Percentiles rank a stretch among this genome's conserved stretches.
Evolutionary conservation across 1,140 invertebrate species (phyloP).

Genomic region (Medauroidea extradentata): DNA sequence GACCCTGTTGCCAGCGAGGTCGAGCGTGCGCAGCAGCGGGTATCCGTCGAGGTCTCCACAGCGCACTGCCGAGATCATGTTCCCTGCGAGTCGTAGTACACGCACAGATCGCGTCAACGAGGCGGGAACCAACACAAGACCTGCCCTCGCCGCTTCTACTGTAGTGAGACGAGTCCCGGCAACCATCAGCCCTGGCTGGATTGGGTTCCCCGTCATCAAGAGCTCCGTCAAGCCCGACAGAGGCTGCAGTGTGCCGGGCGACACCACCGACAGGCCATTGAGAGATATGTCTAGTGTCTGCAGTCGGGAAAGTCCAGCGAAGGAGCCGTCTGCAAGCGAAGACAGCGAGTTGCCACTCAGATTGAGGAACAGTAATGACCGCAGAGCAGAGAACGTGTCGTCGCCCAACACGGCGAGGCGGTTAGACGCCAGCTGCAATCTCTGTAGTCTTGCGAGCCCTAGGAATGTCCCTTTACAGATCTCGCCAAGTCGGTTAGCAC

Average conservation of each 20-base stretch:
- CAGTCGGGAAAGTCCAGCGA: conserved; percentile 59
- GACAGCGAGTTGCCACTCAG: conserved; percentile 64
- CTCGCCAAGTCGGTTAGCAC: conserved; percentile 64
- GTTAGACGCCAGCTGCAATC: conserved; percentile 50
- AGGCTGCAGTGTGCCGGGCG: conserved; percentile 65
- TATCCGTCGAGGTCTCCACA: conserved; percentile 88
- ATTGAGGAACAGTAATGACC: conserved; percentile 49
- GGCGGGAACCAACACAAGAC: conserved; percentile 72
- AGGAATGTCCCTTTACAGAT: conserved; percentile 35
- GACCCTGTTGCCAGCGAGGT: conserved; percentile 76
- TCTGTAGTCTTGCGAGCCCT: conserved; percentile 40
- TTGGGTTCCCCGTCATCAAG: conserved; percentile 63
- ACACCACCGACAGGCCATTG: conserved; percentile 65
- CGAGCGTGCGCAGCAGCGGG: conserved; percentile 72
- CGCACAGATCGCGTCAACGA: conserved; percentile 79
- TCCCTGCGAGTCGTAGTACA: conserved; percentile 71
- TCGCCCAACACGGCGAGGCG: conserved; percentile 43
- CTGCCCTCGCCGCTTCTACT: conserved; percentile 76
- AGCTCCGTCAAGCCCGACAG: conserved; percentile 72
- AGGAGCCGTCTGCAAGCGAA: conserved; percentile 51
- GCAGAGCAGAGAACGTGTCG: conserved; percentile 21
- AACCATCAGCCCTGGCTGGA: conserved; percentile 43
- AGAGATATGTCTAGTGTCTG: conserved; percentile 76
- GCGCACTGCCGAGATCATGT: conserved; percentile 65
- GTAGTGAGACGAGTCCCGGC: conserved; percentile 63